Percentiles rank a stretch among this genome's conserved stretches.
Evolutionary conservation across 1,140 invertebrate species (phyloP).

Genomic region (Leptopilina clavipes): DNA sequence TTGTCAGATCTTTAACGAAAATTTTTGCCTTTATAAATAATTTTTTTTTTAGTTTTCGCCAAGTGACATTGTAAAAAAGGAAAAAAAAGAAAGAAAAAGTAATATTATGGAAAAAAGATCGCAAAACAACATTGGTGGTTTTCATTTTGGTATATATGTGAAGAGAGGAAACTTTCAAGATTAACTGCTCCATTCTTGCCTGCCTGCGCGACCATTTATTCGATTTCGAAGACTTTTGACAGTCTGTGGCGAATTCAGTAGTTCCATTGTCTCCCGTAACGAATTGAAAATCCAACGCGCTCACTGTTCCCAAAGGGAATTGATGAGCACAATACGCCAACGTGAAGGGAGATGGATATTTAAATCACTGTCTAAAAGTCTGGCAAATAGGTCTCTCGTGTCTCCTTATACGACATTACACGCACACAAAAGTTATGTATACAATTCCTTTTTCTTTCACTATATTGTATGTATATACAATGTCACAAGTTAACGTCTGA

Average conservation of each 20-base stretch:
- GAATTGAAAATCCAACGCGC: conserved; percentile 55
- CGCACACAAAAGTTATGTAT: too few species aligned
- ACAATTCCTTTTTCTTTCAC: too few species aligned
- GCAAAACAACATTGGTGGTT: too few species aligned
- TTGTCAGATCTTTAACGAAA: conserved; percentile 17
- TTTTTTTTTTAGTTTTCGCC: too few species aligned
- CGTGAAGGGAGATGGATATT: conserved; percentile 4
- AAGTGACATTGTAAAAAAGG: too few species aligned
- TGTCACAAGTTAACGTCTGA: too few species aligned
- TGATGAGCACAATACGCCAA: conserved; percentile 31
- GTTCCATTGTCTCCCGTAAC: conserved; percentile 50
- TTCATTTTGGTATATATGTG: background rate
- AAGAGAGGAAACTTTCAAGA: background rate
- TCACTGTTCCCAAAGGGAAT: background rate
- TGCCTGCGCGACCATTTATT: too few species aligned
- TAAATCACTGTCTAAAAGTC: conserved; percentile 20
- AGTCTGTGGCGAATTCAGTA: conserved; percentile 59
- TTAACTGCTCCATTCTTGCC: conserved; percentile 12
- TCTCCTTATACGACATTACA: conserved; percentile 24
- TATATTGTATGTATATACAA: too few species aligned
- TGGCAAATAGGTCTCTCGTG: conserved; percentile 22
- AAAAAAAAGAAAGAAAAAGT: too few species aligned
- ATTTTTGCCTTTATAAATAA: conserved; percentile 20
- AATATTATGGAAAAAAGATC: too few species aligned
- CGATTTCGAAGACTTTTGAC: conserved; percentile 49